Base-by-base conservation (phyloP, 2,113 vertebrate species). In the Osmerus eperlanus region DNA sequence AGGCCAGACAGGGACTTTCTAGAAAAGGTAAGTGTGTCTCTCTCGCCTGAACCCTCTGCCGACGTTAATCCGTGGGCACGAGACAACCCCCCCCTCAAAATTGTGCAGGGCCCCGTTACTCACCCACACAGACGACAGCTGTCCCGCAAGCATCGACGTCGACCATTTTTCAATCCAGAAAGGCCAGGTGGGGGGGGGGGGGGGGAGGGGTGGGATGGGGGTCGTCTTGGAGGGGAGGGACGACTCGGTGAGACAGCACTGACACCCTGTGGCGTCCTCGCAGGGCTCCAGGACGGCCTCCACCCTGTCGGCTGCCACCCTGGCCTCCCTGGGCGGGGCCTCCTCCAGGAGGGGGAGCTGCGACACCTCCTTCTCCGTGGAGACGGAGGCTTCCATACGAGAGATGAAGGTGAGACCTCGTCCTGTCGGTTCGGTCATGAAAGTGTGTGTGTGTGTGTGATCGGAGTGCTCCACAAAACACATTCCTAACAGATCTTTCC, bases 311-410 rank as follows among this genome's bases (percentile, higher is more conserved):
- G 94, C 96, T 21, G 94, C 94, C 81, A 95, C 94, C 0, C 91
- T 98, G 19, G 94, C 96, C 47, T 97, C 96, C 0, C 87, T 97
- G 82, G 95, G 96, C 0, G 95, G 96, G 23, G 94, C 93, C 0
- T 96, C 93, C 3, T 96, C 96, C 1, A 91, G 94, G 55, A 92
- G 95, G 69, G 97, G 95, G 70, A 98, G 96, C 2, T 95, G 95
- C 16, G 96, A 97, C 76, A 97, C 95, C 0, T 96, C 95, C 0
- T 81, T 95, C 85, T 98, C 96, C 0, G 86, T 93, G 0, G 97
- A 98, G 74, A 96, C 95, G 0, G 97, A 99, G 80, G 94, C 95
- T 0, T 99, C 96, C 47, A 95, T 97, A 66, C 90, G 95, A 81
- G 96, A 97, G 63, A 96, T 98, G 32, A 97, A 96, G 95, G 97